phyloP scores from a whole-genome alignment of 2,797 vertebrate genomes.

The Poecilia velifera region DNA sequence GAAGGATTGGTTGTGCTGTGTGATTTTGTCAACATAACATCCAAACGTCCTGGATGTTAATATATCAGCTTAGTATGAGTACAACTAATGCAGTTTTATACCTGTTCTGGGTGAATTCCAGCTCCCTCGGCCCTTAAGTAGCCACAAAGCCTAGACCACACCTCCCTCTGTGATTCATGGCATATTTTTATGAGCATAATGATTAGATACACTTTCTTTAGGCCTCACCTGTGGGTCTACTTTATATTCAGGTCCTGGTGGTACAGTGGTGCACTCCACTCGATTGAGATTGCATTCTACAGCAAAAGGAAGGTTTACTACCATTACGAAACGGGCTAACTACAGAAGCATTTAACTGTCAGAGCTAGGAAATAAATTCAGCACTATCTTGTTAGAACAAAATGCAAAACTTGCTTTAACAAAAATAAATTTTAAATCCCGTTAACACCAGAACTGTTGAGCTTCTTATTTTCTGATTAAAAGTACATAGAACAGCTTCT shows the following conservation, averaged over 20 bases:
- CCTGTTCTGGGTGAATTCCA: background rate
- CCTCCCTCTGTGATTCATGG: background rate
- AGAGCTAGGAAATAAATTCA: background rate
- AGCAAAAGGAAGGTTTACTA: background rate
- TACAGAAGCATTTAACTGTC: background rate
- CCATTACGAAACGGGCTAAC: background rate
- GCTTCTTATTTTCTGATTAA: background rate
- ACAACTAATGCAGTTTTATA: background rate
- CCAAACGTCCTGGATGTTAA: background rate
- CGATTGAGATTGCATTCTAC: background rate
- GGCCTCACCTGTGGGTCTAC: constrained; percentile 1
- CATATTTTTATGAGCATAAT: background rate
- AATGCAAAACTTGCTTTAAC: background rate
- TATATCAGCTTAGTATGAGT: background rate
- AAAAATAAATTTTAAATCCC: background rate
- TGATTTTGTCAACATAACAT: background rate
- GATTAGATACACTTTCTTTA: background rate
- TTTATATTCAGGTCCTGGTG: background rate
- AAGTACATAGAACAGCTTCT: background rate
- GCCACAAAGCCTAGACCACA: background rate
- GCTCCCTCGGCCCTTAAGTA: background rate
- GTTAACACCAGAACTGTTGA: background rate
- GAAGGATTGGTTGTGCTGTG: background rate
- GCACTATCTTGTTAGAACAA: background rate
- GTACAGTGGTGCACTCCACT: background rate